A percentile compares a stretch with the other conserved stretches of the same genome.
Conservation (phyloP, 2,113 vertebrate genomes). For the Rattus norvegicus region DNA sequence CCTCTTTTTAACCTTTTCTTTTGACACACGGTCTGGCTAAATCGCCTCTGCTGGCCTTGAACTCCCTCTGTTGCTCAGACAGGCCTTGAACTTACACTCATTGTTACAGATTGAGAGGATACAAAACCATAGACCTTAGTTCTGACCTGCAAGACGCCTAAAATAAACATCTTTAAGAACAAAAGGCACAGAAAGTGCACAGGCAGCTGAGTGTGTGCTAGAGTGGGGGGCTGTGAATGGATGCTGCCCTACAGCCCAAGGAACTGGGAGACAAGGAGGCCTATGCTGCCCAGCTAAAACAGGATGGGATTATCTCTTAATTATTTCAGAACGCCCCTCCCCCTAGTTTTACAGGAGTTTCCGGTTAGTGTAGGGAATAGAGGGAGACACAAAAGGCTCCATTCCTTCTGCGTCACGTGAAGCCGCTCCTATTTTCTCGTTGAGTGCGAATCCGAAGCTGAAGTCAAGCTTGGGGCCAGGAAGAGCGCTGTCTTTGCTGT, state of each 20-base stretch:
- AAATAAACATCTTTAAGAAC: neutral
- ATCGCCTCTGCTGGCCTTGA: neutral
- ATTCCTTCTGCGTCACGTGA: slow-evolving; percentile 24
- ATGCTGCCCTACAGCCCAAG: neutral
- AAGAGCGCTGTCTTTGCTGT: neutral
- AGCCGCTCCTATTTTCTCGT: neutral
- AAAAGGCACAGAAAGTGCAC: no score
- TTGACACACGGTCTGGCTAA: neutral
- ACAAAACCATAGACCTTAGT: neutral
- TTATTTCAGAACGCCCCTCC: neutral
- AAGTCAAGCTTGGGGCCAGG: neutral
- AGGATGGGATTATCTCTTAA: neutral
- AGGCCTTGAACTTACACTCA: neutral
- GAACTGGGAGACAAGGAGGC: neutral
- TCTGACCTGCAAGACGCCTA: neutral
- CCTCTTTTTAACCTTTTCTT: neutral
- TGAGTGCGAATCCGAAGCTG: neutral
- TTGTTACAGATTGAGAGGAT: no score
- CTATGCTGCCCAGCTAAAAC: slow-evolving; percentile 5
- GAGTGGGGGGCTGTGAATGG: no score
- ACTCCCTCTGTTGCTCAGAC: neutral
- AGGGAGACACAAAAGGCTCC: slow-evolving; percentile 26
- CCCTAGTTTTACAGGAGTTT: slow-evolving; percentile 3
- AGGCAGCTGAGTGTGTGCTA: neutral
- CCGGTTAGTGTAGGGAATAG: neutral